Percentiles rank a stretch among this genome's conserved stretches.
Conservation (phyloP, 2,113 vertebrate species). For the Perca schrenkii region DNA sequence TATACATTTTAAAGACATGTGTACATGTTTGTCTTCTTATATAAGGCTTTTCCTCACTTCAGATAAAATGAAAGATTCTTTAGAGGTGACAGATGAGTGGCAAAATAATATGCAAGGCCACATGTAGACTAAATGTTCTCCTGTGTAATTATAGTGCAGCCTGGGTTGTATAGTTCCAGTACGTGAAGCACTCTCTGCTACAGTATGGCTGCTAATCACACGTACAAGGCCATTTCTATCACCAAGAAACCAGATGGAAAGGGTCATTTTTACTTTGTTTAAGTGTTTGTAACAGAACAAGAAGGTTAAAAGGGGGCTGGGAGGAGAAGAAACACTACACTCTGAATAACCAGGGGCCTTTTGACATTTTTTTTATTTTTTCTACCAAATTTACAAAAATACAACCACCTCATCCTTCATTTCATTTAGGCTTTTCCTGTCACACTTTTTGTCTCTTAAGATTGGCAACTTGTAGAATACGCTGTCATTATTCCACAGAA, state of each 20-base stretch:
- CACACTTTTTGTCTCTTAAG: slow-evolving; percentile 37
- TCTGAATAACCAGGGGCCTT: neutral
- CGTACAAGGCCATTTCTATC: neutral
- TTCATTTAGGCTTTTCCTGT: slow-evolving; percentile 7
- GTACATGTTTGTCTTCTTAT: neutral
- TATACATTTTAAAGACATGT: neutral
- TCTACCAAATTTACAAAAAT: slow-evolving; percentile 9
- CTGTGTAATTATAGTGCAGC: neutral
- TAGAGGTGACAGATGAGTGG: neutral
- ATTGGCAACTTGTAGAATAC: slow-evolving; percentile 44
- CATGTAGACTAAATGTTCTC: slow-evolving; percentile 15
- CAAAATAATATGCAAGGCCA: neutral
- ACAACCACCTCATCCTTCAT: neutral
- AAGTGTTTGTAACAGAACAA: slow-evolving; percentile 29
- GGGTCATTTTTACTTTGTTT: neutral
- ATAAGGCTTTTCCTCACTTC: neutral
- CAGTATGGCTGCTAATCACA: neutral
- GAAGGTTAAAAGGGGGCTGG: neutral
- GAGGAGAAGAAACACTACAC: slow-evolving; percentile 5
- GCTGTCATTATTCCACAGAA: slow-evolving; percentile 32
- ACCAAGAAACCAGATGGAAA: slow-evolving; percentile 1
- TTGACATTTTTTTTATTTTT: slow-evolving; percentile 14
- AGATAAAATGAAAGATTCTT: neutral
- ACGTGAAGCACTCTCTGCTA: neutral
- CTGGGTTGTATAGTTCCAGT: neutral